Conservation (phyloP, 2,113 vertebrate species). For the Chrysemys picta region DNA sequence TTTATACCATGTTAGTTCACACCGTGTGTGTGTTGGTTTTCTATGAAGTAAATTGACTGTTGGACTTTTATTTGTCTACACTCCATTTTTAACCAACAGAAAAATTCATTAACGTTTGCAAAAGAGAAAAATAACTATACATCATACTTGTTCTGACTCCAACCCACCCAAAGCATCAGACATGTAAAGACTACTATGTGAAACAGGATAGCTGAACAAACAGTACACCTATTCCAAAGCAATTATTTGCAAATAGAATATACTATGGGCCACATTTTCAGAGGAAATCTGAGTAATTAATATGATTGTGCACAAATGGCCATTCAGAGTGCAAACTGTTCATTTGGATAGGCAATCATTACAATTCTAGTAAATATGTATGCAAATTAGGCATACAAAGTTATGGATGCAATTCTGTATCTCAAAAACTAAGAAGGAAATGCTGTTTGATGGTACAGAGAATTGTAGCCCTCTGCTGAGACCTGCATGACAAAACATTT, state of each 20-base stretch:
- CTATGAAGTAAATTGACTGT: background rate
- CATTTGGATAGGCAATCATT: background rate
- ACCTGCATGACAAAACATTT: background rate
- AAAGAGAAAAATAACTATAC: background rate
- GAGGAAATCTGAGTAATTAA: background rate
- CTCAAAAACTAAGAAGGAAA: background rate
- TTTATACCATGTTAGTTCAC: background rate
- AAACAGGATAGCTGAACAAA: background rate
- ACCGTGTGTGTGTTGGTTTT: background rate
- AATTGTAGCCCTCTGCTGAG: background rate
- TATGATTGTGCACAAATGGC: background rate
- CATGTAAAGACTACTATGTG: background rate
- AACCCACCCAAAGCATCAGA: background rate
- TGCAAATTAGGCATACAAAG: background rate
- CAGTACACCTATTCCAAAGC: background rate
- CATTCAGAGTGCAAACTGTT: background rate
- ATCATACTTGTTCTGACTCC: background rate
- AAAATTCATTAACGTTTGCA: background rate
- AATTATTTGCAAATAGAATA: slow-evolving; percentile 18
- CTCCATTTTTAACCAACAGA: background rate
- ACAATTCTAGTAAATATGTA: background rate
- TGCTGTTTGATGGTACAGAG: background rate
- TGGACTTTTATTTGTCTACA: background rate
- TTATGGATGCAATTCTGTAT: background rate
- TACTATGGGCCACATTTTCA: background rate